Percentiles rank a stretch among this genome's conserved stretches.
Conservation (phyloP, 2,797 vertebrate genomes). For the Anguilla pacifica region DNA sequence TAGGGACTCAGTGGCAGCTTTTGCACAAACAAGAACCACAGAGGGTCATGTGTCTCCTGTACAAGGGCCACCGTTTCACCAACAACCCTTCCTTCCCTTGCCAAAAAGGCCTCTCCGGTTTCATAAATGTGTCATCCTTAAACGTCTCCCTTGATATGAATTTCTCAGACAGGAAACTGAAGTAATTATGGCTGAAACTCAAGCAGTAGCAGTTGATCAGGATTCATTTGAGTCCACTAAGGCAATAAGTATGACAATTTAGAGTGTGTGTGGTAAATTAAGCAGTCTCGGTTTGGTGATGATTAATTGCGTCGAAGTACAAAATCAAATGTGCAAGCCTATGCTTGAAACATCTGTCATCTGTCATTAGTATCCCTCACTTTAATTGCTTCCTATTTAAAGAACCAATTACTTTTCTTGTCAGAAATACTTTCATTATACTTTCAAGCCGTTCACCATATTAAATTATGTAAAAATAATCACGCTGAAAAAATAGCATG, state of each 20-base stretch:
- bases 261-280: conserved; percentile 13
- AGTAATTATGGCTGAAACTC: background rate
- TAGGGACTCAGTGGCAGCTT: background rate
- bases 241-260: conserved; percentile 18
- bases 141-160: background rate
- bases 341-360: conserved; percentile 15
- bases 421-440: background rate
- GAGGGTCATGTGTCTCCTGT: background rate
- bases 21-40: background rate
- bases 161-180: background rate
- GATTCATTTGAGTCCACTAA: conserved; percentile 8
- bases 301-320: conserved; percentile 4
- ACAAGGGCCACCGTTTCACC: background rate
- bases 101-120: background rate
- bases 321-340: conserved; percentile 8
- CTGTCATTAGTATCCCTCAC: conserved; percentile 1
- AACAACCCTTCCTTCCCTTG: background rate
- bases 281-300: conserved; percentile 5
- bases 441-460: background rate
- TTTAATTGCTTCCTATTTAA: conserved; percentile 10
- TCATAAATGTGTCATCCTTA: background rate
- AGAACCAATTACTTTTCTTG: conserved; percentile 16
- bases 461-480: conserved; percentile 3
- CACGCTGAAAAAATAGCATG: background rate
- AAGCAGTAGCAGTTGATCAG: background rate